phyloP scores from a whole-genome alignment of 2,113 vertebrate species.

The Tragelaphus strepsiceros region DNA sequence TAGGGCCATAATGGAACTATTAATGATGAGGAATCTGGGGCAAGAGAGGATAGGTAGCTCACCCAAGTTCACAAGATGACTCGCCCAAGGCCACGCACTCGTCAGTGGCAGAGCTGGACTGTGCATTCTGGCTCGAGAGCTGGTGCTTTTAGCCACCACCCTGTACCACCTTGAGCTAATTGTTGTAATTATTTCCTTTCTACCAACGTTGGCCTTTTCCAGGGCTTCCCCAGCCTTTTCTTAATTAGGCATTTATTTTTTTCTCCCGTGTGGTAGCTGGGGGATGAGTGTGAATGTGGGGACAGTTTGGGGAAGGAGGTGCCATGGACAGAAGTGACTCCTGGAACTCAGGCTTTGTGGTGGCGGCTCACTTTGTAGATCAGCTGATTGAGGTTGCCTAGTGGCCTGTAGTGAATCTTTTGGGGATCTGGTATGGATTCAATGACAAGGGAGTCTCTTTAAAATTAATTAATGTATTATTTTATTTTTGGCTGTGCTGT shows the following conservation, averaged over 20 bases:
- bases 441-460: neutral
- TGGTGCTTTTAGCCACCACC: neutral
- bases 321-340: neutral
- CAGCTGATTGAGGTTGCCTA: neutral
- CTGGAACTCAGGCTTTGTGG: neutral
- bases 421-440: neutral
- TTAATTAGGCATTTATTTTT: neutral
- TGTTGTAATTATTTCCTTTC: neutral
- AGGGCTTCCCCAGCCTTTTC: neutral
- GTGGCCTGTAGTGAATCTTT: neutral
- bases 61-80: neutral
- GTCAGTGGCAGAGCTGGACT: neutral
- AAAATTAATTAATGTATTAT: neutral
- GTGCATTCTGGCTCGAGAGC: neutral
- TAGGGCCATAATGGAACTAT: neutral
- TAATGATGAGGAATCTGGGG: neutral
- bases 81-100: neutral
- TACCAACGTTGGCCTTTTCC: neutral
- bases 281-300: neutral
- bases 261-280: neutral
- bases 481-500: neutral
- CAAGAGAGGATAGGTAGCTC: neutral
- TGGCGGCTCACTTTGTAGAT: neutral
- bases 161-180: neutral
- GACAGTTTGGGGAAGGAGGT: neutral